These are phyloP conservation scores for Nycticebus coucang DNA, from an alignment of 2,113 vertebrate genomes.

Conservation along the genomic window DNA sequence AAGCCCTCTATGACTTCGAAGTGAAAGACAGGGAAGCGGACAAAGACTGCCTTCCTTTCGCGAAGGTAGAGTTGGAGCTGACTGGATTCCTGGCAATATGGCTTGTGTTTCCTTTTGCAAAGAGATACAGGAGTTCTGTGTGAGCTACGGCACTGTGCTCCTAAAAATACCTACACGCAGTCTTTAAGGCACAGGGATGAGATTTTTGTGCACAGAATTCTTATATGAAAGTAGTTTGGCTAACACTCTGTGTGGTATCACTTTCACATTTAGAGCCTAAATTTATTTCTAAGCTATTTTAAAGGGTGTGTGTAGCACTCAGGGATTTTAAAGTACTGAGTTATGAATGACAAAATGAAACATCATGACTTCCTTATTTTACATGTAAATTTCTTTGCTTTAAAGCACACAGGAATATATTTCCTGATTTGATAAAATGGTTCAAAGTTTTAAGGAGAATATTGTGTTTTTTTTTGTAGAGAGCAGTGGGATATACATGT, in stretches of 20 bases:
- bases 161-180: not conserved
- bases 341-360: constrained; percentile 21
- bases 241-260: not conserved
- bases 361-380: constrained; percentile 40
- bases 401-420: not conserved
- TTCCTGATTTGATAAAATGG: constrained; percentile 44
- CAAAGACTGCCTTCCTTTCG: constrained; percentile 98
- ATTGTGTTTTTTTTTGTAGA: not conserved
- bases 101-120: not conserved
- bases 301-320: not conserved
- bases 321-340: constrained; percentile 45
- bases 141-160: not conserved
- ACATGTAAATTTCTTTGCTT: not conserved
- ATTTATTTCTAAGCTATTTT: constrained; percentile 45
- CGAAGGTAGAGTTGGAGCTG: constrained; percentile 90
- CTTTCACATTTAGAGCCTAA: constrained; percentile 49
- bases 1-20: constrained; percentile 99
- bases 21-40: constrained; percentile 99
- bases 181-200: not conserved
- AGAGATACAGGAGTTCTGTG: not conserved
- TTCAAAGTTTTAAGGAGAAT: constrained; percentile 56
- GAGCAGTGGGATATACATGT: not conserved
- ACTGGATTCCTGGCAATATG: too few species aligned
- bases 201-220: constrained; percentile 27
- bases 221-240: not conserved